Evolutionary conservation across 2,888 invertebrate species (phyloP), one percentile per base, ranked within the genome.

Genomic region (Agrenia bidenticulata): DNA sequence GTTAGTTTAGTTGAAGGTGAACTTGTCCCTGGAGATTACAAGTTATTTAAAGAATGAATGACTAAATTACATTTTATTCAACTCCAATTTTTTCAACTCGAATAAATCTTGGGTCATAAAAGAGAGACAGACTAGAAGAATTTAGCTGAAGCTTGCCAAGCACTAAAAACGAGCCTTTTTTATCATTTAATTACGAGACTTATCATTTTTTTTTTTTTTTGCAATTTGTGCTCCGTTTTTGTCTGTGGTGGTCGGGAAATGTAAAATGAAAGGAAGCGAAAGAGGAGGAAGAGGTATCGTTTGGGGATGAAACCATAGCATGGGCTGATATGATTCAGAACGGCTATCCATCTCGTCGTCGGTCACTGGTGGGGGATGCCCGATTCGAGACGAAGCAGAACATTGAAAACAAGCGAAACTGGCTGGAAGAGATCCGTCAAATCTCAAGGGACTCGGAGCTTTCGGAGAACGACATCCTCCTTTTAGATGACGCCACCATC

Each of bases 291-390:
- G 32, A 32, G 11, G 32, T 32, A 11, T 32, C 32, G n/a, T 45
- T n/a, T 5, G 19, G n/a, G n/a, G 45, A 45, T 9, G 45, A 45
- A 5, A 19, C 2, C 15, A 5, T 15, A 5, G 9, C 45, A 17
- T 45, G 45, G 45, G 9, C 19, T 45, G 45, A 45, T 23, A 80
- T 80, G 78, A 87, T 87, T 45, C 85, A 97, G 96, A 95, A 97
- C 84, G 97, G 96, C 72, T 96, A 96, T 81, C 93, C 94, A 77
- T 92, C 95, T 71, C 88, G 95, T 78, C 89, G 94, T 78, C 89
- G 96, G 78, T 96, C 96, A 73, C 87, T 98, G 73, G 97, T 98
- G 61, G 97, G 95, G 79, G 97, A 98, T 82, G 97, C 98, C 77
- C 89, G 94, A 78, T 97, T 98, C 82, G 98, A 98, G 82, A 94